Conservation (phyloP, 2,888 invertebrate species). For the Aspidiotus destructor region DNA sequence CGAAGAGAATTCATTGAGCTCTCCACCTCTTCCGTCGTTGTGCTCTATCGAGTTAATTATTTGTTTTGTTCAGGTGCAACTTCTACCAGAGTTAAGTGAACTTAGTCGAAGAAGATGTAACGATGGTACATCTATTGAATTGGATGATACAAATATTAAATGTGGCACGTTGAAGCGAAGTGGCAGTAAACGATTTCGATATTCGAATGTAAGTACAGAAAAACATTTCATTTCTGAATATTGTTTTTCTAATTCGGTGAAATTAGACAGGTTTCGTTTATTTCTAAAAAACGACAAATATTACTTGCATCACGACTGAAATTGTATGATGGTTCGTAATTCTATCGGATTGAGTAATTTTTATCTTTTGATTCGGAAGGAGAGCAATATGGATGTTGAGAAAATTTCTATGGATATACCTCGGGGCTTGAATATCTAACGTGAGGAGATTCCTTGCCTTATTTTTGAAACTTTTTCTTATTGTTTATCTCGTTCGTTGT, state of each 20-base stretch:
- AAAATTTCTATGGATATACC: too few species aligned
- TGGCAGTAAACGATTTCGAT: conserved; percentile 68
- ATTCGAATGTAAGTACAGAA: conserved; percentile 48
- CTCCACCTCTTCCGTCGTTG: neutral
- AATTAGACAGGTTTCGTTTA: neutral
- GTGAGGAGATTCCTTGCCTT: too few species aligned
- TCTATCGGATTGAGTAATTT: too few species aligned
- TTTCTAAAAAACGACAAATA: too few species aligned
- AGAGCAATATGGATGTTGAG: too few species aligned
- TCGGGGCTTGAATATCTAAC: too few species aligned
- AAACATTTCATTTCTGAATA: neutral
- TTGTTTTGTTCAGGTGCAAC: conserved; percentile 61
- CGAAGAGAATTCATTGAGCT: neutral
- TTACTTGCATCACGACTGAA: too few species aligned
- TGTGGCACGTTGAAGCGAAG: conserved; percentile 73
- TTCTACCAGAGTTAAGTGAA: conserved; percentile 85
- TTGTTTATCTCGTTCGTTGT: too few species aligned
- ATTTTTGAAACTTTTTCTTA: too few species aligned
- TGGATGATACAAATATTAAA: conserved; percentile 56
- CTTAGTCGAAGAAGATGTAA: conserved; percentile 65
- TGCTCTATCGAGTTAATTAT: neutral
- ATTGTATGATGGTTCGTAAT: too few species aligned
- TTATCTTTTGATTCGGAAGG: too few species aligned
- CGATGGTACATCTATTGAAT: conserved; percentile 57
- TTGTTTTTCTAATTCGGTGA: neutral